phyloP scores from a whole-genome alignment of 2,113 vertebrate species.

The Rhineura floridana region DNA sequence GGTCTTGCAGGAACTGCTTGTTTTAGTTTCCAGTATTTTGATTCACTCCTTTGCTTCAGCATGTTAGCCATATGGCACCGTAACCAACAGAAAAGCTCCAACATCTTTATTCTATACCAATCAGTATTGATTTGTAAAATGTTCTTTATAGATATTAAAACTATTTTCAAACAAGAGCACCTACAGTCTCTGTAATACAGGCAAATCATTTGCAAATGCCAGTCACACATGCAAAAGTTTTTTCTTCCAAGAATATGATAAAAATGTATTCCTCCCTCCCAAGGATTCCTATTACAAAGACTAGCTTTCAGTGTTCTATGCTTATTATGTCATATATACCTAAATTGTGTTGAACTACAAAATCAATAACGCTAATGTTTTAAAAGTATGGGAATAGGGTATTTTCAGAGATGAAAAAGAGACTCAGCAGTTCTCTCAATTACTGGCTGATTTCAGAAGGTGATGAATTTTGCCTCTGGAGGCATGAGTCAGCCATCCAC shows the following conservation, averaged over 20 bases:
- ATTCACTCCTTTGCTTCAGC: conserved; percentile 38
- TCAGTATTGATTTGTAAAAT: conserved; percentile 19
- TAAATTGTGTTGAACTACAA: conserved; percentile 40
- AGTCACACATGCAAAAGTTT: background rate
- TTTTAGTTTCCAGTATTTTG: conserved; percentile 55
- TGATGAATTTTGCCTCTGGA: conserved; percentile 41
- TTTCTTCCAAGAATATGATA: conserved; percentile 42
- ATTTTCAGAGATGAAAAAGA: conserved; percentile 36
- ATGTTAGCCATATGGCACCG: conserved; percentile 16
- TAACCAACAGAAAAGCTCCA: conserved; percentile 42
- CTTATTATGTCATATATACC: conserved; percentile 15
- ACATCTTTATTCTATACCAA: conserved; percentile 38
- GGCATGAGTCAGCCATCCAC: conserved; percentile 40
- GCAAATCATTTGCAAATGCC: background rate
- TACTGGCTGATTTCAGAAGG: conserved; percentile 37
- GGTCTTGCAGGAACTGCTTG: conserved; percentile 62
- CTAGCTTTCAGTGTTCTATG: background rate
- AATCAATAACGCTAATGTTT: conserved; percentile 52
- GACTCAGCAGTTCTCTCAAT: conserved; percentile 32
- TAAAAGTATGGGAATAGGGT: conserved; percentile 15
- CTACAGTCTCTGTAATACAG: conserved; percentile 42
- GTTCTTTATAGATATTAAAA: background rate
- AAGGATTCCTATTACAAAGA: conserved; percentile 44
- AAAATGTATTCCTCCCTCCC: conserved; percentile 24
- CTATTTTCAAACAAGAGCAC: conserved; percentile 24